A percentile compares a stretch with the other conserved stretches of the same genome.
Conservation (phyloP, 2,888 invertebrate species). For the Synanthedon andrenaeformis region DNA sequence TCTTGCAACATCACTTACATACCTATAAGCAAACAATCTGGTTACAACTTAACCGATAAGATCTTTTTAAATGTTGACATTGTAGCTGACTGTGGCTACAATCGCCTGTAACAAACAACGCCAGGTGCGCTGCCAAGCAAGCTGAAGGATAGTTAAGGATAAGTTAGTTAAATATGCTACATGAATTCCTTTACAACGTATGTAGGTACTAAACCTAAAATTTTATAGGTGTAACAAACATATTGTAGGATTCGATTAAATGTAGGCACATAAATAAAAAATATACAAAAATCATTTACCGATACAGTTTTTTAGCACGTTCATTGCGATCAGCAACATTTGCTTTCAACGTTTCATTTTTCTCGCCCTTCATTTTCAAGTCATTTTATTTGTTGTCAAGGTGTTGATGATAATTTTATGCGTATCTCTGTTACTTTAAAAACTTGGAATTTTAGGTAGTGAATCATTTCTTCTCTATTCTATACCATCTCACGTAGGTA, state of each 20-base stretch:
- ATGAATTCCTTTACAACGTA: no score
- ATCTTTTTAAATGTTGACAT: not conserved
- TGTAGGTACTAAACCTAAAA: no score
- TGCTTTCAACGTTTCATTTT: conserved; percentile 53
- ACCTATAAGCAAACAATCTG: conserved; percentile 50
- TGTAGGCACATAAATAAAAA: no score
- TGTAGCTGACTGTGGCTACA: not conserved
- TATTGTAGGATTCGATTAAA: no score
- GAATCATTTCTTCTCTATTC: conserved; percentile 6
- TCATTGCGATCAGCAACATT: conserved; percentile 57
- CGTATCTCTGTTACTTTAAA: conserved; percentile 21
- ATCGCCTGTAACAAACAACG: not conserved
- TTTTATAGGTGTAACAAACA: no score
- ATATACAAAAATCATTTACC: conserved; percentile 28
- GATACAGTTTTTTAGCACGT: conserved; percentile 63
- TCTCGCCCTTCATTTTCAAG: conserved; percentile 67
- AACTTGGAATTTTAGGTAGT: conserved; percentile 16
- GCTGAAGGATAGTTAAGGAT: no score
- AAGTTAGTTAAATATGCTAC: no score
- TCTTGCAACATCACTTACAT: conserved; percentile 76
- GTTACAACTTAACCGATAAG: not conserved
- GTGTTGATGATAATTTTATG: conserved; percentile 38
- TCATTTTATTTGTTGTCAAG: conserved; percentile 59
- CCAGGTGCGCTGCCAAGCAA: not conserved
- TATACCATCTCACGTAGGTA: not conserved